phyloP scores from a whole-genome alignment of 2,113 vertebrate genomes.

The Orthochromis malagaraziensis region DNA sequence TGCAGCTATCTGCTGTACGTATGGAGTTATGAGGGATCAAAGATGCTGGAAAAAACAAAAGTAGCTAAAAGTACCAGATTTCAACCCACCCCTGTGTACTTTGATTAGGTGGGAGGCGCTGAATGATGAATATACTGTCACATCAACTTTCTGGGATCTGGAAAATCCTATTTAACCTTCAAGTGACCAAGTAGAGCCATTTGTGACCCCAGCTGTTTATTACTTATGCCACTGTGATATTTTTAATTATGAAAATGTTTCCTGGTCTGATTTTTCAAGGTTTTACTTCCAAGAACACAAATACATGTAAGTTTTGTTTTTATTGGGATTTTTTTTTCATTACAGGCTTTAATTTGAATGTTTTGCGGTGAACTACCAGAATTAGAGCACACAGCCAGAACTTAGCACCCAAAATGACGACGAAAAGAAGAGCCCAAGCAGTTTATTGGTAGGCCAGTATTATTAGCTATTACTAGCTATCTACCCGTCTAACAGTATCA shows the following conservation, averaged over 20 bases:
- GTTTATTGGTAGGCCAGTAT: background rate
- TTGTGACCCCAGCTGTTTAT: background rate
- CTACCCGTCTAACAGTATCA: background rate
- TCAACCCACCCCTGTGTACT: background rate
- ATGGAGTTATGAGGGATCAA: background rate
- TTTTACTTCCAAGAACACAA: background rate
- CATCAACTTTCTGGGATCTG: background rate
- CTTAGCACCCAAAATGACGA: background rate
- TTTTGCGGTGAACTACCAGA: background rate
- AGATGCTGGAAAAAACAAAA: background rate
- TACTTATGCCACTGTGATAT: background rate
- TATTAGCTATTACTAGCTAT: background rate
- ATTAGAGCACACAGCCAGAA: background rate
- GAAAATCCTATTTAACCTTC: background rate
- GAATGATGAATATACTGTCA: background rate
- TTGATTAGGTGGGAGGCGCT: background rate
- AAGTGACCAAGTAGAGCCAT: background rate
- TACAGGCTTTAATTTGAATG: background rate
- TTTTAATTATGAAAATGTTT: background rate
- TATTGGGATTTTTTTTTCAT: background rate
- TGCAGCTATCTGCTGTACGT: background rate
- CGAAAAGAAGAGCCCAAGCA: rapidly evolving
- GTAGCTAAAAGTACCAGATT: background rate
- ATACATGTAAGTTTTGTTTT: background rate
- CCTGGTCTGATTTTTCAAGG: background rate